A percentile compares a stretch with the other conserved stretches of the same genome.
These are phyloP conservation scores for Threskiornis aethiopicus DNA, from an alignment of 2,797 vertebrate genomes.

Conservation along the genomic window DNA sequence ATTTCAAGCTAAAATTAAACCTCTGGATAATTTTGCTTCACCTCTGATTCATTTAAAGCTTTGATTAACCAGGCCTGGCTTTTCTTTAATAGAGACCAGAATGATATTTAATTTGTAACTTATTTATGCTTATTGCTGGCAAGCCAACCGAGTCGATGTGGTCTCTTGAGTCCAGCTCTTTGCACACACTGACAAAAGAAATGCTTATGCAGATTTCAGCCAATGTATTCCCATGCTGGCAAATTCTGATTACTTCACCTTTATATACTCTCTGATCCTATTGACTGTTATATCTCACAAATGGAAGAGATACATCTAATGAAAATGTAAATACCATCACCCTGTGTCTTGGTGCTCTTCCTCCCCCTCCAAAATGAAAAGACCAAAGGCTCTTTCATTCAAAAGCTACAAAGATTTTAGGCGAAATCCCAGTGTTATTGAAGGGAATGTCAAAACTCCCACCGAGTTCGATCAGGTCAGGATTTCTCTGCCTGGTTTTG, in stretches of 20 bases:
- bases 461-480: neutral
- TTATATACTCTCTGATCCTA: neutral
- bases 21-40: neutral
- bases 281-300: neutral
- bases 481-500: neutral
- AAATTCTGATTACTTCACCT: neutral
- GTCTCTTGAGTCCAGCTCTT: neutral
- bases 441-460: neutral
- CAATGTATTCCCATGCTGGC: rapidly evolving
- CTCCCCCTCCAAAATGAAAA: neutral
- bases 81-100: neutral
- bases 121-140: neutral
- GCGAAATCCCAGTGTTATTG: neutral
- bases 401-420: neutral
- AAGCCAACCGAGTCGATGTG: neutral
- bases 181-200: neutral
- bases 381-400: neutral
- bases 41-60: neutral
- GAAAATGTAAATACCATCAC: neutral
- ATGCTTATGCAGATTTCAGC: neutral
- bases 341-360: neutral
- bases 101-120: neutral
- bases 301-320: neutral
- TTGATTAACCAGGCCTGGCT: neutral
- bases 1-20: neutral